These are phyloP conservation scores for Lycorma delicatula DNA, from an alignment of 1,140 invertebrate species.

Conservation along the genomic window DNA sequence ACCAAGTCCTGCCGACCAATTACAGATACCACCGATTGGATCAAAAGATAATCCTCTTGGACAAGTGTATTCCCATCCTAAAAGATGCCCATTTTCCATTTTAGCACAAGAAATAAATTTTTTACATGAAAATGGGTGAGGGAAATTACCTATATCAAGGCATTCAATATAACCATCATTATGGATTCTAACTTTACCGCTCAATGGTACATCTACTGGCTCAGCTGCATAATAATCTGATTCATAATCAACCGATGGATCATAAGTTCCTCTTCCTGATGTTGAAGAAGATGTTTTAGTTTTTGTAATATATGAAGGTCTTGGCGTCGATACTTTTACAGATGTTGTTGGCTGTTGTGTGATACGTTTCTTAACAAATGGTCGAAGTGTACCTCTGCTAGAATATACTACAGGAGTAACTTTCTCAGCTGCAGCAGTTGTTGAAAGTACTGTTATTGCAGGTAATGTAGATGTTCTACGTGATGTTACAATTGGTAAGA, in stretches of 20 bases:
- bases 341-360: slow-evolving; percentile 9
- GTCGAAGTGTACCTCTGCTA: slow-evolving; percentile 16
- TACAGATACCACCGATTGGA: slow-evolving; percentile 80
- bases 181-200: slow-evolving; percentile 47
- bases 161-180: slow-evolving; percentile 61
- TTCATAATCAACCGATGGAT: slow-evolving; percentile 41
- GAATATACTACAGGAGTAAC: too few relatives aligned
- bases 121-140: slow-evolving; percentile 76
- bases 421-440: slow-evolving; percentile 34
- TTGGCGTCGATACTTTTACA: neutral
- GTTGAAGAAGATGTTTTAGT: neutral
- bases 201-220: slow-evolving; percentile 36
- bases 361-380: slow-evolving; percentile 22
- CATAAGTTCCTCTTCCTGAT: slow-evolving; percentile 37
- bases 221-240: slow-evolving; percentile 35
- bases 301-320: slow-evolving; percentile 5
- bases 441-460: neutral
- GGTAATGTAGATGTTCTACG: neutral
- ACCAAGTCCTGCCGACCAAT: slow-evolving; percentile 69
- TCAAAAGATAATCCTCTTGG: slow-evolving; percentile 75
- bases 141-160: slow-evolving; percentile 77
- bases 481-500: neutral
- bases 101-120: slow-evolving; percentile 82
- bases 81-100: slow-evolving; percentile 62
- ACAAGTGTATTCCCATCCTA: slow-evolving; percentile 81